Evolutionary conservation across 2,113 vertebrate genomes (phyloP), one percentile per base, ranked within the genome.

Genomic region (Crypturellus undulatus): DNA sequence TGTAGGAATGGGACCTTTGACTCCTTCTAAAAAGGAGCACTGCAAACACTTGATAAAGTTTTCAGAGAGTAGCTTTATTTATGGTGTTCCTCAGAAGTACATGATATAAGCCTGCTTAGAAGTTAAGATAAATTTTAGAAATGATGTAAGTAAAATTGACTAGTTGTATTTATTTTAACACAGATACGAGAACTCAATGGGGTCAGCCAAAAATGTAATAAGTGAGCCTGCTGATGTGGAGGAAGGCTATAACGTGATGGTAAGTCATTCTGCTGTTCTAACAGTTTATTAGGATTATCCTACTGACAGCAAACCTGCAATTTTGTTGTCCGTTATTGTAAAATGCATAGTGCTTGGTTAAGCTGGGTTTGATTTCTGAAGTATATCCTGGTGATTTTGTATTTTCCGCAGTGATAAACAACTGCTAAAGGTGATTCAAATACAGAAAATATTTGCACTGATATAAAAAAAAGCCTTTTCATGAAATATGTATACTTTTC

Each of bases 151-250:
- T 81, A 56, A 73, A 75, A 59, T 87, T 56, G 32, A 62, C 56
- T 90, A 84, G 88, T 62, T 38, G 14, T 34, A 12, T 92, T 65
- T 96, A 30, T 97, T 97, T 95, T 95, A 79, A 67, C 80, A n/a
- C 91, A 98, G 98, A 96, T 96, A 90, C 96, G 95, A 96, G 78
- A 79, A 94, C 70, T 93, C 90, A 91, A 97, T 98, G 97, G 97
- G 93, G 92, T 98, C 96, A 0, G 96, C 96, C 82, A 97, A 96
- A 96, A 97, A 93, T 79, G 47, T 92, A 49, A 11, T 96, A 79
- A 97, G 79, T 92, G 96, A 98, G 69, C 90, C 96, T 79, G 82
- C 93, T 89, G 96, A 80, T 71, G 69, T 51, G 80, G 96, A 97
- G 79, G 93, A 96, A 67, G 89, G 92, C 78, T 97, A 91, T 63